These are phyloP conservation scores for Macrobrachium rosenbergii DNA, from an alignment of 1,140 invertebrate genomes.

Conservation along the genomic window DNA sequence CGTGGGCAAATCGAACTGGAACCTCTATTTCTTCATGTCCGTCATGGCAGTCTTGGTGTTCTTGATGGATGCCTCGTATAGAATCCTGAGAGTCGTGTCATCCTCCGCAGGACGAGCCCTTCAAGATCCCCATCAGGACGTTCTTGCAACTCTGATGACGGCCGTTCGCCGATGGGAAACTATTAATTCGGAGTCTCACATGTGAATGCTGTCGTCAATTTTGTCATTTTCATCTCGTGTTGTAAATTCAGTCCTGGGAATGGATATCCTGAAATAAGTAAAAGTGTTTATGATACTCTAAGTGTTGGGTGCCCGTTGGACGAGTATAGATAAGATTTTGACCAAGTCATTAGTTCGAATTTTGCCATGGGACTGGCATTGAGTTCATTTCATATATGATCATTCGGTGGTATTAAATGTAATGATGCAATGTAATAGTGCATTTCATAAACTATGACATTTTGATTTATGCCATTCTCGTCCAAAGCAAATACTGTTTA, in stretches of 20 bases:
- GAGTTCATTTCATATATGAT: too few relatives aligned
- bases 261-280: too few relatives aligned
- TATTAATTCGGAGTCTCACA: not conserved
- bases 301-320: too few relatives aligned
- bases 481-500: too few relatives aligned
- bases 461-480: too few relatives aligned
- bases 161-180: slow-evolving; percentile 38
- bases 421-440: too few relatives aligned
- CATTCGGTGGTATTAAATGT: too few relatives aligned
- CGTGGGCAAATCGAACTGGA: not conserved
- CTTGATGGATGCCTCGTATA: slow-evolving; percentile 46
- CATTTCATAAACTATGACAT: too few relatives aligned
- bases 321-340: not conserved
- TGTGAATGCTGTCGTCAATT: not conserved
- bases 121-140: slow-evolving; percentile 9
- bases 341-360: too few relatives aligned
- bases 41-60: slow-evolving; percentile 50
- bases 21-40: slow-evolving; percentile 45
- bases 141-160: slow-evolving; percentile 9
- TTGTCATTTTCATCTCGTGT: not conserved
- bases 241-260: not conserved
- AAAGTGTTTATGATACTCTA: too few relatives aligned
- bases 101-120: slow-evolving; percentile 15
- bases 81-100: slow-evolving; percentile 26
- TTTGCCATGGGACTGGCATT: too few relatives aligned